phyloP scores from a whole-genome alignment of 2,797 vertebrate genomes.

The Pantherophis vulpinus region DNA sequence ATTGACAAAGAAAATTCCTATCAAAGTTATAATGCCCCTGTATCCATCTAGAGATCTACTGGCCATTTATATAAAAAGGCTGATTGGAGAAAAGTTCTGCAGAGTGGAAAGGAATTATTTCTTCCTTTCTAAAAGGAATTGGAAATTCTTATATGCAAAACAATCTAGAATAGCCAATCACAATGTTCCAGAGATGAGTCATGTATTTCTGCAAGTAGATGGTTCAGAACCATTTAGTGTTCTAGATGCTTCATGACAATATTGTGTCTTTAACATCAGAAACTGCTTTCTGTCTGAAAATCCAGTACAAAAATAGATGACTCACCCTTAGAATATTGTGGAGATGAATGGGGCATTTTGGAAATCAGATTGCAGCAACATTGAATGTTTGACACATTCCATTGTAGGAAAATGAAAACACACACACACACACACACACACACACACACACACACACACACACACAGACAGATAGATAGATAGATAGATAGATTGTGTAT shows the following conservation, averaged over 20 bases:
- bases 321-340: background rate
- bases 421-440: too few species aligned
- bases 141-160: background rate
- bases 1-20: background rate
- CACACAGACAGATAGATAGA: too few species aligned
- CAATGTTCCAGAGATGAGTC: background rate
- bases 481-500: too few species aligned
- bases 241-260: background rate
- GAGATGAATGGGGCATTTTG: background rate
- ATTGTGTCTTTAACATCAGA: background rate
- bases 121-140: background rate
- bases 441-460: too few species aligned
- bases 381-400: background rate
- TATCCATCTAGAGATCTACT: background rate
- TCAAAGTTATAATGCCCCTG: background rate
- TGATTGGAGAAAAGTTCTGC: background rate
- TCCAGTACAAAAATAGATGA: background rate
- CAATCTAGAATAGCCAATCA: background rate
- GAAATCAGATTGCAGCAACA: background rate
- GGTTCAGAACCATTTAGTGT: background rate
- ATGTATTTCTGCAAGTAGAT: background rate
- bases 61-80: background rate
- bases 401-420: background rate
- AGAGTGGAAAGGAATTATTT: background rate
- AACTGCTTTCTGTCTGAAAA: background rate